Evolutionary conservation across 2,888 invertebrate species (phyloP), one percentile per base, ranked within the genome.

Genomic region (Aspidiotus destructor): DNA sequence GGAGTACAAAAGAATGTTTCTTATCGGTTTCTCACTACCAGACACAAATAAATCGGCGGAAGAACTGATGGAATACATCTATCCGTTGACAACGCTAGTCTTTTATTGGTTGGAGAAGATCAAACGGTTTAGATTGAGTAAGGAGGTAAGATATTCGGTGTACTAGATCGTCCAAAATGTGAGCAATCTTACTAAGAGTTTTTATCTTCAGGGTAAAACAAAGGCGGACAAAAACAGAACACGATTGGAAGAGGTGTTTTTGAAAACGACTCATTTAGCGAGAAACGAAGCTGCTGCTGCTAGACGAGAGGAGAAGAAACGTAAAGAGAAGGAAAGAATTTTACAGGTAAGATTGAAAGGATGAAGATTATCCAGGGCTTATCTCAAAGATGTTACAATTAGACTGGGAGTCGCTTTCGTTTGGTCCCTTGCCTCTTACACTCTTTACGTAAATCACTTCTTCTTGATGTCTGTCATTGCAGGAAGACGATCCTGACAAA

Each of bases 401-500:
- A 28, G 28, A 28, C 28, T 5, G 1, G 1, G 28, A 28, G 28
- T n/a, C 28, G 28, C 1, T 3, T 3, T 3, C 28, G 5, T 5
- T 28, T 28, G 28, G 28, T 28, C 28, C 28, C 28, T 28, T n/a
- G n/a, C n/a, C n/a, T n/a, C n/a, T n/a, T 28, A 28, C 5, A 5
- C 28, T 28, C 28, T 5, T 28, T 5, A 28, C 28, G 28, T 28
- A n/a, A n/a, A n/a, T n/a, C n/a, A n/a, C n/a, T n/a, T n/a, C n/a
- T n/a, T n/a, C n/a, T n/a, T 28, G 28, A 28, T 28, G 28, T 28
- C 28, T 28, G 28, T 28, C 28, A 28, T 28, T 28, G 41, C 79
- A 87, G 81, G 95, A 98, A 77, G 96, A 97, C 72, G 97, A 98
- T 79, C 98, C 98, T 0, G 98, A 98, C 72, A 95, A 95, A 75